Conservation (phyloP, 2,113 vertebrate species). For the Heliornis fulica region DNA sequence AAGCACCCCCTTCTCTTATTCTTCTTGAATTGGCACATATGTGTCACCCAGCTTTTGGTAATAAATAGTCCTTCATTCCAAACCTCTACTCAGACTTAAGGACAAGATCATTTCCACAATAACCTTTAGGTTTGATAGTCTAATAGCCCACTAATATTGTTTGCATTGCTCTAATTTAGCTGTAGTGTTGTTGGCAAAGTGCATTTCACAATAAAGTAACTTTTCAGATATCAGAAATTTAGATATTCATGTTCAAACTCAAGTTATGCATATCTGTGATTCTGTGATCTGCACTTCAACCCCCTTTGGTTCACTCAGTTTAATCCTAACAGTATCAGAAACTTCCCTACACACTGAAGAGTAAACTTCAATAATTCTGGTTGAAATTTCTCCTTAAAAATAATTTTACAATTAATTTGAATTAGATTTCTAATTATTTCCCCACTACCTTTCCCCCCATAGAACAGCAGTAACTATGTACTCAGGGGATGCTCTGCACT, state of each 20-base stretch:
- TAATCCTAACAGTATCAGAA: not conserved
- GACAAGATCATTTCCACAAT: not conserved
- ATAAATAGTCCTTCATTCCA: not conserved
- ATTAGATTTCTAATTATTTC: not conserved
- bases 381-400: not conserved
- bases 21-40: not conserved
- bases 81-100: not conserved
- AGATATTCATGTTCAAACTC: not conserved
- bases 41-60: not conserved
- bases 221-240: not conserved
- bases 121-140: not conserved
- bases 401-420: not conserved
- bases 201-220: not conserved
- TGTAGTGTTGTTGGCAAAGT: not conserved
- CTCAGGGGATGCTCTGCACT: not conserved
- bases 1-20: not conserved
- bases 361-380: not conserved
- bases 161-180: not conserved
- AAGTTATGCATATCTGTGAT: not conserved
- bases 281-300: no score
- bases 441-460: rapidly evolving
- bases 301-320: not conserved
- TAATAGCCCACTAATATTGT: not conserved
- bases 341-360: not conserved
- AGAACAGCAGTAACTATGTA: not conserved